Evolutionary conservation across 2,113 vertebrate genomes (phyloP).

Genomic region (Megaptera novaeangliae): DNA sequence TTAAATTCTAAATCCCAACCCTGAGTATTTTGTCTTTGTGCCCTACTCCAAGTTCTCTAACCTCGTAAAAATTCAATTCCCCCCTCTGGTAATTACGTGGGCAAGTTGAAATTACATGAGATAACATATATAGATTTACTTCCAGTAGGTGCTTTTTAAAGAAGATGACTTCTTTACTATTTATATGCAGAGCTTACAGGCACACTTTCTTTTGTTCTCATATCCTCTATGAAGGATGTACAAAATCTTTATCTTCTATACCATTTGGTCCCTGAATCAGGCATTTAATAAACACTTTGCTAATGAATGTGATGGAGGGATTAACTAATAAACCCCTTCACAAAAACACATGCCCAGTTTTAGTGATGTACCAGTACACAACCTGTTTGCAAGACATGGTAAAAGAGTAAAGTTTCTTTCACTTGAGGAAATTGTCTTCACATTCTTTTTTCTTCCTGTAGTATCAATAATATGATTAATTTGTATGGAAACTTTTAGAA

Average conservation of each 20-base stretch:
- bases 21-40: not conserved
- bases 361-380: not conserved
- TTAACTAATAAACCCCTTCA: not conserved
- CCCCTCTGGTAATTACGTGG: not conserved
- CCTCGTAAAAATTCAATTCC: not conserved
- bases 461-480: not conserved
- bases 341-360: not conserved
- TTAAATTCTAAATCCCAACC: not conserved
- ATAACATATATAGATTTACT: no score
- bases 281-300: not conserved
- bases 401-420: not conserved
- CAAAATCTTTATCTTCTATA: not conserved
- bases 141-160: not conserved
- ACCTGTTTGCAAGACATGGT: not conserved
- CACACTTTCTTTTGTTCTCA: not conserved
- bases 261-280: not conserved
- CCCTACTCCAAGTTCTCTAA: not conserved
- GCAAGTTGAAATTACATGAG: not conserved
- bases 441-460: not conserved
- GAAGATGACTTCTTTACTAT: rapidly evolving
- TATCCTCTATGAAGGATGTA: not conserved
- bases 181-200: not conserved
- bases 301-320: not conserved
- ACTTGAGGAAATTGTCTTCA: not conserved
- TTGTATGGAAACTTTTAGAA: not conserved